Base-by-base conservation (phyloP, 2,888 invertebrate genomes). In the Philonicus albiceps region DNA sequence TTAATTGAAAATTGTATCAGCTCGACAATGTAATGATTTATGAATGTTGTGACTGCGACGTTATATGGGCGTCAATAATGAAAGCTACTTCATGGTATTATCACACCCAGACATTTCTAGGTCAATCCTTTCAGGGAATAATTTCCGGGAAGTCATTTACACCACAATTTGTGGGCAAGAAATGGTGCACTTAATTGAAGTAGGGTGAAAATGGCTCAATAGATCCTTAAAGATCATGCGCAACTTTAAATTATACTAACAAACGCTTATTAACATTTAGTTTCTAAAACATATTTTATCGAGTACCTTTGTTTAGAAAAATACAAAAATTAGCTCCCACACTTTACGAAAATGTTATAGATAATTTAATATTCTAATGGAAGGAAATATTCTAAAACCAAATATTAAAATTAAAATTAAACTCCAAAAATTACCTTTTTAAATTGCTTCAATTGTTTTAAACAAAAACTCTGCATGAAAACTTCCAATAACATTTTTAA, bases 1-100 rank as follows among this genome's bases (percentile, higher is more conserved):
- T 76, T 76, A 76, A 76, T 76, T 76, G 76, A 76, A 76, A 76
- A 76, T 76, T 76, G 40, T 76, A 76, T 76, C 76, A 22, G 19
- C 34, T 40, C 76, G 76, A 76, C 43, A 76, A 76, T 76, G 40
- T 19, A 76, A 37, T 76, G 76, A 76, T 76, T 76, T 76, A 76
- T 76, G 34, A 37, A 34, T 64, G 64, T 27, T 64, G 19, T 64
- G 64, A 19, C 11, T 22, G 11, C 27, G 22, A 64, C 3, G 27
- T 27, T 27, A 27, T 64, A 64, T 11, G 64, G 1, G 27, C 27
- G 64, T 27, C 11, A 64, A 64, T 27, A 64, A 64, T 64, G 64
- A 64, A 64, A 64, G 22, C 64, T 64, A 64, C 64, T 64, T 64
- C 22, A 22, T 64, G 27, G 27, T 27, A 64, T 64, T 64, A 64